Conservation (phyloP, 2,113 vertebrate genomes). For the Rhombomys opimus region DNA sequence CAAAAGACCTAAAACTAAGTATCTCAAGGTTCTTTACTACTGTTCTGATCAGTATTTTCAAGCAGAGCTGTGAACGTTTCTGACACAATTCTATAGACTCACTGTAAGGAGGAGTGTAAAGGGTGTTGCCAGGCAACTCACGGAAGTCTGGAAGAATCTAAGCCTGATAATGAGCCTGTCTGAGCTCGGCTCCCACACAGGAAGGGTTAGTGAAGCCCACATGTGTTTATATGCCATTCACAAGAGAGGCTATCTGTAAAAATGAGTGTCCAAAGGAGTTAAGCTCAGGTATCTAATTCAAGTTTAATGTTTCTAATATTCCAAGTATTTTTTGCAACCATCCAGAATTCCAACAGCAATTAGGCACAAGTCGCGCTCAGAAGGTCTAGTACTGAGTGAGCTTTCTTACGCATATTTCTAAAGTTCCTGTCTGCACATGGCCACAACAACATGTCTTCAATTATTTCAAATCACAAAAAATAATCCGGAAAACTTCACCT, state of each 20-base stretch:
- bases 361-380: background rate
- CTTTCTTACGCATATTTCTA: constrained; percentile 42
- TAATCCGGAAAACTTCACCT: constrained; percentile 36
- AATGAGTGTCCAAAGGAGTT: constrained; percentile 10
- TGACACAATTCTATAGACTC: constrained; percentile 65
- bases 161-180: constrained; percentile 56
- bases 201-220: constrained; percentile 64
- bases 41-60: constrained; percentile 44
- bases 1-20: constrained; percentile 57
- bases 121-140: constrained; percentile 77
- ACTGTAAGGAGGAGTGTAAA: constrained; percentile 71
- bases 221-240: constrained; percentile 66
- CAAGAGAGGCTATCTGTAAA: constrained; percentile 38
- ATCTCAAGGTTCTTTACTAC: constrained; percentile 61
- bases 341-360: constrained; percentile 32
- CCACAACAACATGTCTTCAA: constrained; percentile 57
- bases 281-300: constrained; percentile 57
- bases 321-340: constrained; percentile 48
- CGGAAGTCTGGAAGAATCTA: constrained; percentile 78
- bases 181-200: constrained; percentile 65
- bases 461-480: constrained; percentile 55
- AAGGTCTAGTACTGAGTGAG: constrained; percentile 4
- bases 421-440: constrained; percentile 21
- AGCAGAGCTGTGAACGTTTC: constrained; percentile 68
- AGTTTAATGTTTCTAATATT: constrained; percentile 53